A percentile compares a stretch with the other conserved stretches of the same genome.
Conservation (phyloP, 2,888 invertebrate genomes). For the Synanthedon andrenaeformis region DNA sequence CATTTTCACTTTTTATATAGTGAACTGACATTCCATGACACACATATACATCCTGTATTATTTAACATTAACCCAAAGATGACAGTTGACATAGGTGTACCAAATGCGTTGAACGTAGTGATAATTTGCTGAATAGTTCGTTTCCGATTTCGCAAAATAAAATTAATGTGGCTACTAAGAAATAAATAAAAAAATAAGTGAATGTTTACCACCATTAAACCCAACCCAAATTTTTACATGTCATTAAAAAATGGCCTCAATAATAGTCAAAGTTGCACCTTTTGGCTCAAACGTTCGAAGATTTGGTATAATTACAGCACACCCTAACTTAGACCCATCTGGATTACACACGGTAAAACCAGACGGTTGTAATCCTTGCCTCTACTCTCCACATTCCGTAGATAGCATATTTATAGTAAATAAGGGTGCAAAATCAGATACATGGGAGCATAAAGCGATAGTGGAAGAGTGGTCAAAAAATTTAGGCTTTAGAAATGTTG, state of each 20-base stretch:
- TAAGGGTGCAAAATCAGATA: constrained; percentile 16
- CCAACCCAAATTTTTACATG: too few species aligned
- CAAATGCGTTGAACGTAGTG: too few species aligned
- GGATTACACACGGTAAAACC: constrained; percentile 31
- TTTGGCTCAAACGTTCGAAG: constrained; percentile 31
- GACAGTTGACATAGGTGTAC: too few species aligned
- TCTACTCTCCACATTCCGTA: constrained; percentile 30
- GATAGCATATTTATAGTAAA: constrained; percentile 21
- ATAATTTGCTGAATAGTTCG: too few species aligned
- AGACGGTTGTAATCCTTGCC: constrained; percentile 39
- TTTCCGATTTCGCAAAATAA: too few species aligned
- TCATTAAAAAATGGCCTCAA: constrained; percentile 7
- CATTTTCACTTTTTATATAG: too few species aligned
- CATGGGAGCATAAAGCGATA: constrained; percentile 48
- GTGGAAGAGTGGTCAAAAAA: constrained; percentile 52
- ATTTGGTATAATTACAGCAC: constrained; percentile 36
- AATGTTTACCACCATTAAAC: too few species aligned
- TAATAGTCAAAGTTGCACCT: constrained; percentile 5
- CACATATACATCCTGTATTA: too few species aligned
- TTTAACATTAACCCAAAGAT: too few species aligned
- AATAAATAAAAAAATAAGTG: too few species aligned
- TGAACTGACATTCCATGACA: too few species aligned
- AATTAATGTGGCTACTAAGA: too few species aligned
- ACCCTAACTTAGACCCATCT: constrained; percentile 41
- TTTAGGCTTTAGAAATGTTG: constrained; percentile 52